Conservation (phyloP, 2,113 vertebrate genomes). For the Cephalophus harveyi region DNA sequence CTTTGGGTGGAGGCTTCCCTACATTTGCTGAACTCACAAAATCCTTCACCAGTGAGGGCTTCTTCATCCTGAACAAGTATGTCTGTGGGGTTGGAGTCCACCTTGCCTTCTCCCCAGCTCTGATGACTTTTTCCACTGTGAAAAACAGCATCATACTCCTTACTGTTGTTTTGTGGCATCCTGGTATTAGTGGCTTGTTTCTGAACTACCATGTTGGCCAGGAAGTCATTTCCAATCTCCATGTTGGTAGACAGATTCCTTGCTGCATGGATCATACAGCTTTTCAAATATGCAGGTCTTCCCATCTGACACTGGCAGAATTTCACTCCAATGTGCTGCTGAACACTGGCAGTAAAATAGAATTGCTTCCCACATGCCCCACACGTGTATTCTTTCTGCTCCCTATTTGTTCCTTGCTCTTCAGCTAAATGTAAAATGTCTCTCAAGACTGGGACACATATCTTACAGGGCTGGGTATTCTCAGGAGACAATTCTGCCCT, state of each 20-base stretch:
- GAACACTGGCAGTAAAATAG: neutral
- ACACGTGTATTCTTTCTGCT: neutral
- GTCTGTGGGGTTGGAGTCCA: neutral
- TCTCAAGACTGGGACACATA: neutral
- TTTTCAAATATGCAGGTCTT: neutral
- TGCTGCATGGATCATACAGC: neutral
- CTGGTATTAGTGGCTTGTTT: too few species aligned
- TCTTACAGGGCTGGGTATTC: neutral
- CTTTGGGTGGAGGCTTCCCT: neutral
- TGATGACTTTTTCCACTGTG: neutral
- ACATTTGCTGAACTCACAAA: neutral
- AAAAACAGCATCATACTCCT: neutral
- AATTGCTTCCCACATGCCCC: neutral
- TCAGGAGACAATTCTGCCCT: neutral
- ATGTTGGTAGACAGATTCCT: neutral
- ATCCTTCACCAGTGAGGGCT: neutral
- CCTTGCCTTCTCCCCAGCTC: neutral
- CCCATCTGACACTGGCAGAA: neutral
- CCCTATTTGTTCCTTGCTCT: neutral
- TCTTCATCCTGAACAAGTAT: neutral
- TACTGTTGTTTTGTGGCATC: neutral
- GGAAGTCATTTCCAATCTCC: neutral
- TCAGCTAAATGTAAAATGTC: neutral
- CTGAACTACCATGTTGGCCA: neutral
- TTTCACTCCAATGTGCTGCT: neutral